Conservation (phyloP, 2,797 vertebrate species). For the Lepilemur ruficaudatus region DNA sequence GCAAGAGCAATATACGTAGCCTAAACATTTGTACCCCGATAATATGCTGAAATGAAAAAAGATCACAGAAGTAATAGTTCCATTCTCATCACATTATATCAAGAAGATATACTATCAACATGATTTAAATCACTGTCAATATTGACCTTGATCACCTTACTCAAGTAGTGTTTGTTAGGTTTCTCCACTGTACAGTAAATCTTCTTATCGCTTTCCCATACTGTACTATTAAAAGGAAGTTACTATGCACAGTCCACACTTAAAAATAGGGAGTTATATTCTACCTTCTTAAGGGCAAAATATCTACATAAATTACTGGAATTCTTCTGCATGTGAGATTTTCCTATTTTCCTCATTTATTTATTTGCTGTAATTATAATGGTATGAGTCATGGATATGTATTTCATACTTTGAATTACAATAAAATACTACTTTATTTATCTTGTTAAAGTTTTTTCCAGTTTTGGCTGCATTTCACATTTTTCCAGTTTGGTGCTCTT, state of each 20-base stretch:
- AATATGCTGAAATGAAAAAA: neutral
- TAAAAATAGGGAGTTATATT: neutral
- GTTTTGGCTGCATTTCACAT: neutral
- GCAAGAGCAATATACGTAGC: too few species aligned
- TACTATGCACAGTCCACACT: neutral
- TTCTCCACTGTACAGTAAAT: neutral
- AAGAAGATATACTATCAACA: neutral
- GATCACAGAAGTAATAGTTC: neutral
- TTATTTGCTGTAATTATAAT: neutral
- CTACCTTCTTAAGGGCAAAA: neutral
- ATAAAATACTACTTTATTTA: neutral
- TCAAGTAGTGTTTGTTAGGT: neutral
- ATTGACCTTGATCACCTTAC: neutral
- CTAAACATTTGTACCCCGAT: too few species aligned
- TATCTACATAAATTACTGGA: neutral
- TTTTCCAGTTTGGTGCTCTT: neutral
- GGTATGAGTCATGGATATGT: neutral
- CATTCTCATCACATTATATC: neutral
- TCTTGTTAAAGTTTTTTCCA: neutral
- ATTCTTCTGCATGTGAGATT: neutral
- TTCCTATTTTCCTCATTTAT: neutral
- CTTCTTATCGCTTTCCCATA: neutral
- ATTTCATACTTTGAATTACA: neutral
- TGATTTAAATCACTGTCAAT: neutral
- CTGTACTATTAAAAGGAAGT: neutral